Evolutionary conservation across 2,113 vertebrate genomes (phyloP).

Genomic region (Prietella phreatophila): DNA sequence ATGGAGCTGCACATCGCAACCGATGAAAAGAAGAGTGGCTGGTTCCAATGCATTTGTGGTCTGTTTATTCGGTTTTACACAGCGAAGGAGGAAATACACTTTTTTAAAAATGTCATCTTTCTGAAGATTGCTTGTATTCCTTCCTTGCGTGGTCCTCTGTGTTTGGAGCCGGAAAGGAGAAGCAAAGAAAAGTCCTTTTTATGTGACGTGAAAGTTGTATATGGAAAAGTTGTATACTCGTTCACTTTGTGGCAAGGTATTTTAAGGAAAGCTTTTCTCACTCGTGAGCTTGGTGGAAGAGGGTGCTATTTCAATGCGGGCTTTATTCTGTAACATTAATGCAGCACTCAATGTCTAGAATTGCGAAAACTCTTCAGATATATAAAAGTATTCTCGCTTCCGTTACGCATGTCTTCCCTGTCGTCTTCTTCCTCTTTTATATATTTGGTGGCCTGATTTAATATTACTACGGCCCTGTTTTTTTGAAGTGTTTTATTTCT

Average conservation of each 20-base stretch:
- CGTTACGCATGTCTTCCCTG: background rate
- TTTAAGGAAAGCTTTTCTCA: constrained; percentile 46
- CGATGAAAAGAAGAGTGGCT: constrained; percentile 36
- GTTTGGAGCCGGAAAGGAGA: background rate
- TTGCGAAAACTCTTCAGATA: constrained; percentile 10
- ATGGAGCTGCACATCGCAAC: constrained; percentile 36
- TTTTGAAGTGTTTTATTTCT: background rate
- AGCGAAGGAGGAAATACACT: constrained; percentile 35
- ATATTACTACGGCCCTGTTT: constrained; percentile 35
- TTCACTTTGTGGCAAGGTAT: constrained; percentile 39
- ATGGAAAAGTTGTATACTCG: constrained; percentile 31
- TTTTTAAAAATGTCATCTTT: constrained; percentile 45
- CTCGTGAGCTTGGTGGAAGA: constrained; percentile 17
- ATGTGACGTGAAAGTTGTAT: constrained; percentile 48
- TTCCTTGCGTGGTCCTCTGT: constrained; percentile 4
- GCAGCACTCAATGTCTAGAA: constrained; percentile 43
- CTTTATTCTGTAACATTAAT: constrained; percentile 49
- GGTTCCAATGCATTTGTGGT: constrained; percentile 12
- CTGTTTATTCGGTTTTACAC: constrained; percentile 45
- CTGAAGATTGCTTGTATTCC: constrained; percentile 25
- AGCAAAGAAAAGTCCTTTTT: constrained; percentile 29
- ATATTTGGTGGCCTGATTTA: constrained; percentile 44
- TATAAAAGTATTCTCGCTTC: constrained; percentile 13
- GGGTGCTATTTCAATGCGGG: constrained; percentile 38
- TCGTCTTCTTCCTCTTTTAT: constrained; percentile 14